These are phyloP conservation scores for Carcinoscorpius rotundicauda DNA, from an alignment of 1,140 invertebrate species.

Conservation along the genomic window DNA sequence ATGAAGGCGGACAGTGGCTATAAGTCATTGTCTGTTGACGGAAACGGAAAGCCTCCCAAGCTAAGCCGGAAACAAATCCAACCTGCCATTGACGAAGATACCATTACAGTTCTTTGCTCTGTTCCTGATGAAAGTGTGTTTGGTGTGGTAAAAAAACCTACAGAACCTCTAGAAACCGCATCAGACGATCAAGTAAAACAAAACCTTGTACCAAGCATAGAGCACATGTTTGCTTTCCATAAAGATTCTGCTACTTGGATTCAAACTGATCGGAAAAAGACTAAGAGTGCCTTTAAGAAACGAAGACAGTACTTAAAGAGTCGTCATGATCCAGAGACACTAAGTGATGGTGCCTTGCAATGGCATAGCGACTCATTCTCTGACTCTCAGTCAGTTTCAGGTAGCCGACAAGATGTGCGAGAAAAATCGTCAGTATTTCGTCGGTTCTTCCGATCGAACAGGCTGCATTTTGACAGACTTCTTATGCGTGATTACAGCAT, in stretches of 20 bases:
- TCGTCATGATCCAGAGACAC: too few relatives aligned
- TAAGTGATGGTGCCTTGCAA: constrained; percentile 16
- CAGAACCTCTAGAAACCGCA: background rate
- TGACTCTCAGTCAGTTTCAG: constrained; percentile 7
- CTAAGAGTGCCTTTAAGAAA: constrained; percentile 21
- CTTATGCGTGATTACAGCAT: constrained; percentile 42
- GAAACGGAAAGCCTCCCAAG: background rate
- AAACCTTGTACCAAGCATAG: background rate
- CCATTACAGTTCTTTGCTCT: constrained; percentile 6
- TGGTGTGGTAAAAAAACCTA: background rate
- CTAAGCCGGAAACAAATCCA: constrained; percentile 15
- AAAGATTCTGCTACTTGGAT: constrained; percentile 8
- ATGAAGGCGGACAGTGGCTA: constrained; percentile 43
- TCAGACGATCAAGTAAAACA: background rate
- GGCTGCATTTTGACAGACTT: constrained; percentile 18
- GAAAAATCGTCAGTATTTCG: constrained; percentile 32
- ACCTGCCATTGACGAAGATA: constrained; percentile 24
- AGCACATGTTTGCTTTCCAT: constrained; percentile 6
- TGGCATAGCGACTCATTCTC: background rate
- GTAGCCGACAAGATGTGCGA: constrained; percentile 22
- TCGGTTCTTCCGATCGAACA: constrained; percentile 24
- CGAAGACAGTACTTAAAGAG: background rate
- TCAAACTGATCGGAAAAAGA: constrained; percentile 13
- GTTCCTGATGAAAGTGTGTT: background rate
- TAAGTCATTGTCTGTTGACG: constrained; percentile 33